Evolutionary conservation across 2,113 vertebrate species (phyloP).

Genomic region (Petrocephalus microphthalmus): DNA sequence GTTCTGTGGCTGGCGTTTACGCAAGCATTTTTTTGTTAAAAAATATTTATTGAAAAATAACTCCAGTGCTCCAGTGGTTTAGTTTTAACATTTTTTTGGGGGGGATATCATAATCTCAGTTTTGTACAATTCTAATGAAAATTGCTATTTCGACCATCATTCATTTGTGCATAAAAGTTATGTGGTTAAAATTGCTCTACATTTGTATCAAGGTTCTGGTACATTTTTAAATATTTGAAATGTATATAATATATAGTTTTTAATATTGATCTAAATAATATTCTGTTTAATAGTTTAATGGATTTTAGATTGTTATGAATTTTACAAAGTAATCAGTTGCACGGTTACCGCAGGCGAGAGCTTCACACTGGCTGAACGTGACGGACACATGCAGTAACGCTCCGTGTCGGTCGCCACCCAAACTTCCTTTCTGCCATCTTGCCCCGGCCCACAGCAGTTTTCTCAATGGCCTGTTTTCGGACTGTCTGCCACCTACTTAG

Average conservation of each 20-base stretch:
- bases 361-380: no score
- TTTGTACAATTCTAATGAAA: neutral
- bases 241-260: neutral
- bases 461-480: neutral
- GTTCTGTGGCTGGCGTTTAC: neutral
- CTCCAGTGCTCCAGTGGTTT: neutral
- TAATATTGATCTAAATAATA: no score
- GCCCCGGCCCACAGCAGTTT: neutral
- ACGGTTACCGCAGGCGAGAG: no score
- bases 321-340: no score
- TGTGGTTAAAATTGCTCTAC: neutral
- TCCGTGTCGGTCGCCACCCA: neutral
- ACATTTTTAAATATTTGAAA: neutral
- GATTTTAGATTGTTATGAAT: no score
- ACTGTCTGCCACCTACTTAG: neutral
- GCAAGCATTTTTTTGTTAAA: neutral
- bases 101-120: neutral
- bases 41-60: neutral
- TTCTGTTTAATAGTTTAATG: no score
- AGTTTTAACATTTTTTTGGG: neutral
- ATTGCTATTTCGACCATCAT: neutral
- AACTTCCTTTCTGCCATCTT: neutral
- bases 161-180: neutral
- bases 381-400: neutral
- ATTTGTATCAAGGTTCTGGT: neutral